A percentile compares a stretch with the other conserved stretches of the same genome.
phyloP scores from a whole-genome alignment of 2,888 invertebrate species.

The Drosophila recens region DNA sequence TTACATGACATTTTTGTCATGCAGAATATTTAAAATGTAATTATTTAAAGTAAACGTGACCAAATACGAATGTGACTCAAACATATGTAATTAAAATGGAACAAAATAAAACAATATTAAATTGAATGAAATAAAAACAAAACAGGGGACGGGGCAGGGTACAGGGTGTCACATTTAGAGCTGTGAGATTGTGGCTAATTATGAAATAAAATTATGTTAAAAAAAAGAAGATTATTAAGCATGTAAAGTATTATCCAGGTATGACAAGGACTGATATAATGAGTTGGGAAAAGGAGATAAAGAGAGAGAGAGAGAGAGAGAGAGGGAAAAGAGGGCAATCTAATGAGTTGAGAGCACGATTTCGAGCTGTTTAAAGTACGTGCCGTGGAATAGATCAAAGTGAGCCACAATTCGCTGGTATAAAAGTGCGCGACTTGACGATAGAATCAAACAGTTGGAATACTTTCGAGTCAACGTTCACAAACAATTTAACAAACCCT shows the following conservation, averaged over 20 bases:
- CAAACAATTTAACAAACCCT: slow-evolving; percentile 1
- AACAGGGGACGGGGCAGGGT: neutral
- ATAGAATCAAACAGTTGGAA: slow-evolving; percentile 46
- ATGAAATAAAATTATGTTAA: slow-evolving; percentile 7
- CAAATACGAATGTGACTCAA: slow-evolving; percentile 41
- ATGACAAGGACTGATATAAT: neutral
- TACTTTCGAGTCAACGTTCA: slow-evolving; percentile 4
- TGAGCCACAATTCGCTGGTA: slow-evolving; percentile 21
- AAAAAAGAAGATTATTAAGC: neutral
- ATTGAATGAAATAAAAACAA: slow-evolving; percentile 2
- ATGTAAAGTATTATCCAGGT: neutral
- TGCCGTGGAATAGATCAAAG: slow-evolving; percentile 28
- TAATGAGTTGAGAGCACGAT: neutral
- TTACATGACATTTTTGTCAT: slow-evolving; percentile 19
- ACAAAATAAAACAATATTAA: slow-evolving; percentile 2
- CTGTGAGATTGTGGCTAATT: neutral
- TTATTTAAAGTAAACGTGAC: slow-evolving; percentile 68
- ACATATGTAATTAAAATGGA: slow-evolving; percentile 29
- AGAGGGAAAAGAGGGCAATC: neutral
- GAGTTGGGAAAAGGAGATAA: neutral
- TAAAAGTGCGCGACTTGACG: slow-evolving; percentile 35
- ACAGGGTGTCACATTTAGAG: slow-evolving; percentile 30
- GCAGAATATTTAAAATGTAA: slow-evolving; percentile 44
- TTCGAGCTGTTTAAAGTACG: slow-evolving; percentile 33
- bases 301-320: neutral